Evolutionary conservation across 2,797 vertebrate species (phyloP), one percentile per base, ranked within the genome.

Genomic region (Gambusia yucatana): DNA sequence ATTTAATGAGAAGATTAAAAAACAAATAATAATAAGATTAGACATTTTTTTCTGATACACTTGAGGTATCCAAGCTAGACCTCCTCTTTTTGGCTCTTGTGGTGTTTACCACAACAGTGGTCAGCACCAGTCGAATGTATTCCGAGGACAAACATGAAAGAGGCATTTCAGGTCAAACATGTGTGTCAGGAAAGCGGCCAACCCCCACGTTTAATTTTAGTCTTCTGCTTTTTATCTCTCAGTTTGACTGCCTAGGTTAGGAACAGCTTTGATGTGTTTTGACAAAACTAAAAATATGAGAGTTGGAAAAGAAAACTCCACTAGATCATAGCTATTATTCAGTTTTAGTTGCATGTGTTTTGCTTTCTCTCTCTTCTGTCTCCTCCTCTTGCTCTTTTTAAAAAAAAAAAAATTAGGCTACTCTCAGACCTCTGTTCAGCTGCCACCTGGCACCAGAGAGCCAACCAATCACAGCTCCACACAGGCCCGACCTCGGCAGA

Each of bases 401-500:
- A n/a, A n/a, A n/a, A n/a, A n/a, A n/a, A n/a, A n/a, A n/a, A n/a
- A n/a, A n/a, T n/a, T n/a, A n/a, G n/a, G n/a, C n/a, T n/a, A n/a
- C 86, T 88, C 79, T 84, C 72, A 75, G 75, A 72, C 72, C 79
- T 88, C 81, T 88, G 90, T 94, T 91, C 92, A 93, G 89, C 89
- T 91, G 92, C 93, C 93, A 91, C 86, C 93, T 91, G 90, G 87
- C 89, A 88, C 77, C 83, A 73, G 59, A 88, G 75, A 88, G 81
- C 81, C 73, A n/a, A 85, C 82, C 86, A 83, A 90, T 79, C 82
- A 70, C 75, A 33, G 83, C 79, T 87, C 90, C 87, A 86, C 80
- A 76, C 80, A 47, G 85, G 82, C 22, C 48, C 70, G 80, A 90
- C 93, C 92, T 76, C 77, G 0, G 89, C 95, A 95, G 94, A 94